phyloP scores from a whole-genome alignment of 2,797 vertebrate species.

The Bradypodion ventrale region DNA sequence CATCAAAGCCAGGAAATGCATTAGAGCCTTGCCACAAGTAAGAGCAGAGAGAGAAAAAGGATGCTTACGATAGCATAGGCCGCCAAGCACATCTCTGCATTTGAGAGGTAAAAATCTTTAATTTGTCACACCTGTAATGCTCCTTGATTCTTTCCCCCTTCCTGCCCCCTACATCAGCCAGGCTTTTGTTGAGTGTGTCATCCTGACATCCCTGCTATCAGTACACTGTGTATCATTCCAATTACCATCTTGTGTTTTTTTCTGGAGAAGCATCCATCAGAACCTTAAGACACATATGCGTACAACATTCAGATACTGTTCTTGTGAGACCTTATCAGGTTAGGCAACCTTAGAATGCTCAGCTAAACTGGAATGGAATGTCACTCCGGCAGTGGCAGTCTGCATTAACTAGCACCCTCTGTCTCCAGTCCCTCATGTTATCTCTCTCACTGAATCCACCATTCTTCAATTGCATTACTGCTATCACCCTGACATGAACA shows the following conservation, averaged over 20 bases:
- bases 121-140: conserved; percentile 61
- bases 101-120: conserved; percentile 42
- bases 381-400: neutral
- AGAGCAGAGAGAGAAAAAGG: neutral
- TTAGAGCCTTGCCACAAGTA: conserved; percentile 13
- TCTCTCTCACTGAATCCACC: neutral
- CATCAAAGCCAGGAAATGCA: conserved; percentile 20
- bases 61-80: conserved; percentile 32
- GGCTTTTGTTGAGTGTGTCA: conserved; percentile 22
- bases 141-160: conserved; percentile 18
- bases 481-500: neutral
- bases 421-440: neutral
- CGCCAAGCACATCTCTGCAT: neutral
- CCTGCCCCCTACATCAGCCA: neutral
- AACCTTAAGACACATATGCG: conserved; percentile 8
- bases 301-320: neutral
- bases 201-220: rapidly evolving
- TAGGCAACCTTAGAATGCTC: neutral
- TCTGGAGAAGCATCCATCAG: conserved; percentile 18
- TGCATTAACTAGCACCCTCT: neutral
- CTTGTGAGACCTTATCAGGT: neutral
- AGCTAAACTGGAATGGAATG: neutral
- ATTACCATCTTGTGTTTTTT: neutral
- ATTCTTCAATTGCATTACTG: neutral
- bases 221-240: conserved; percentile 31